Base-by-base conservation (phyloP, 1,140 invertebrate genomes). In the Rhopalosiphum maidis region DNA sequence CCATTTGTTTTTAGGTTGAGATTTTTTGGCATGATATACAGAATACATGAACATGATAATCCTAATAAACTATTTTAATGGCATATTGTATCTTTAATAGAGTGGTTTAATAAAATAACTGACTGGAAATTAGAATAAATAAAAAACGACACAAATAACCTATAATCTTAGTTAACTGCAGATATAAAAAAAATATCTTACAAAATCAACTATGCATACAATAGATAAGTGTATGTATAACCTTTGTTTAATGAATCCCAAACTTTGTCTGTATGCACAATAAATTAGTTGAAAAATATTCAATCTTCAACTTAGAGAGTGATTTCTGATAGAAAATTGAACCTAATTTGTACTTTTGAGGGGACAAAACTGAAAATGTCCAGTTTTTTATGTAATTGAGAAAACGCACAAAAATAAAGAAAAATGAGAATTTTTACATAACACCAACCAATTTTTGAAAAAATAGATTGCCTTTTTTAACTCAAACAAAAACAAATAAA, bases 91-190 rank as follows among this genome's bases (percentile, higher is more conserved):
- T 60, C 37, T 90, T 37, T 68, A 43, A 18, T 43, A 68, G 15
- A 51, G 60, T 68, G 15, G 8, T 43, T 68, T 43, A 90, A 90
- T 90, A 60, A 90, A 90, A 90, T 90, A 90, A 68, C 37, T 0
- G 6, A 68, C 89, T 68, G 54, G 41, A 90, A 90, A 68, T 55
- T 43, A 37, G 41, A 90, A 90, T 90, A 90, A 90, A 90, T 41
- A 55, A 11, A 55, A 41, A 54, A 90, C 22, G 51, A 90, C 51
- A 90, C 23, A 41, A 55, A 55, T 68, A 90, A 43, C 89, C 6
- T 68, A 41, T 37, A 21, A 37, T 41, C 37, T 60, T 41, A 41
- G 8, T 90, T 18, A 90, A 90, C 23, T 43, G 41, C 8, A 46
- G 41, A 90, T 11, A 90, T 68, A 60, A 90, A 90, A 54, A 68